phyloP scores from a whole-genome alignment of 1,140 invertebrate species.

The Calliphora vicina region DNA sequence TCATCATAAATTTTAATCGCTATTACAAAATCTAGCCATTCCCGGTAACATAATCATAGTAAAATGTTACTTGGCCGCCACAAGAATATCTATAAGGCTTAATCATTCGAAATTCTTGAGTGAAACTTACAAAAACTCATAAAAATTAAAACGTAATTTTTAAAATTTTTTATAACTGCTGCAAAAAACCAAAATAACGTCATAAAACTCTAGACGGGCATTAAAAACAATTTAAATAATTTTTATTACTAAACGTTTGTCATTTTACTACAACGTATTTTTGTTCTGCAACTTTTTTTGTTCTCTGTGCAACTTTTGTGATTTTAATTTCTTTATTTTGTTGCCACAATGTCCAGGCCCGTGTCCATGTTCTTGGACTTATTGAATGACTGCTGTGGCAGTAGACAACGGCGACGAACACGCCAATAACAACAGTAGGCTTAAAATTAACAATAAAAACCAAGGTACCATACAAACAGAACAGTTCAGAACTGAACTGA shows the following conservation, averaged over 20 bases:
- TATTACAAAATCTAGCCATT: background rate
- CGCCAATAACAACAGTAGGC: background rate
- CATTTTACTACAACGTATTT: conserved; percentile 13
- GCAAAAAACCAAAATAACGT: background rate
- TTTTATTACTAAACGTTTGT: conserved; percentile 31
- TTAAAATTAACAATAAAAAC: conserved; percentile 13
- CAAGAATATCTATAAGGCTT: background rate
- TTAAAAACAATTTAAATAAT: conserved; percentile 28
- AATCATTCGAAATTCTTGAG: background rate
- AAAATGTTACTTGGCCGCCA: background rate
- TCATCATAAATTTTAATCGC: background rate
- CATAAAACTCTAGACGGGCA: background rate
- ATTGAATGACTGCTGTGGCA: conserved; percentile 13
- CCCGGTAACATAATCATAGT: background rate
- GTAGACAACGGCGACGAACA: conserved; percentile 29
- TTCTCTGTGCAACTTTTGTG: background rate
- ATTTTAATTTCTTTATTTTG: conserved; percentile 16
- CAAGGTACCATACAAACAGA: background rate
- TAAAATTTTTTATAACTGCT: background rate
- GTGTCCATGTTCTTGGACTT: conserved; percentile 41
- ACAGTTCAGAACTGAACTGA: too few relatives aligned
- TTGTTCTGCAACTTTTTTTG: background rate
- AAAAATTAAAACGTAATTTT: conserved; percentile 9
- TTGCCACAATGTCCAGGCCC: background rate
- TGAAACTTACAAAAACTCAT: background rate